A percentile compares a stretch with the other conserved stretches of the same genome.
Evolutionary conservation across 2,797 vertebrate genomes (phyloP).

Genomic region (Lerista edwardsae): DNA sequence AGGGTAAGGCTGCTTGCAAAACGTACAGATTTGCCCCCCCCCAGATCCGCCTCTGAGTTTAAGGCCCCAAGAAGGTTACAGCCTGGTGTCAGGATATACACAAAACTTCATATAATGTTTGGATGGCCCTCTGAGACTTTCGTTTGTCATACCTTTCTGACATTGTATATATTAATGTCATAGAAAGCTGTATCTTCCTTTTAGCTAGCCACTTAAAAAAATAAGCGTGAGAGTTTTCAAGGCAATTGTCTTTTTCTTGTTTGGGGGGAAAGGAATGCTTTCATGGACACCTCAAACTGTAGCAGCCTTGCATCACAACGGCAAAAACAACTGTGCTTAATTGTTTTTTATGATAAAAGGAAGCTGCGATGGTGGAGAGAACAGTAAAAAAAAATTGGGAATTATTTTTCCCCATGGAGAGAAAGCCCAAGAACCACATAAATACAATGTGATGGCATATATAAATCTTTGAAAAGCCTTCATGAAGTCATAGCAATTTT

Average conservation of each 20-base stretch:
- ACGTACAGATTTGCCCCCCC: no score
- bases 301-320: constrained; percentile 51
- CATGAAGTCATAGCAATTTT: constrained; percentile 73
- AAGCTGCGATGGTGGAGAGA: constrained; percentile 38
- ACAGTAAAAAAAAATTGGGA: constrained; percentile 52
- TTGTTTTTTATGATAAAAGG: constrained; percentile 63
- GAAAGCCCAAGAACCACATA: constrained; percentile 61
- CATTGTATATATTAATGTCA: neutral
- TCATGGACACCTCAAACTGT: constrained; percentile 54
- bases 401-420: constrained; percentile 44
- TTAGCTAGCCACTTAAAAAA: neutral
- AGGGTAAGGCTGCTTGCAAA: no score
- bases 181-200: neutral
- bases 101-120: no score
- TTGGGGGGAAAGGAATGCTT: constrained; percentile 25
- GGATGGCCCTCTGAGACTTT: no score
- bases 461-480: constrained; percentile 72
- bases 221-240: no score
- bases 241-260: constrained; percentile 45
- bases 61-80: no score
- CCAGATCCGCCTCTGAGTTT: no score
- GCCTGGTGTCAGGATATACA: no score
- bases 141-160: neutral
- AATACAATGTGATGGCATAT: constrained; percentile 60
- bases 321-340: constrained; percentile 63